phyloP scores from a whole-genome alignment of 2,888 invertebrate genomes.

The Melinaea menophilus region DNA sequence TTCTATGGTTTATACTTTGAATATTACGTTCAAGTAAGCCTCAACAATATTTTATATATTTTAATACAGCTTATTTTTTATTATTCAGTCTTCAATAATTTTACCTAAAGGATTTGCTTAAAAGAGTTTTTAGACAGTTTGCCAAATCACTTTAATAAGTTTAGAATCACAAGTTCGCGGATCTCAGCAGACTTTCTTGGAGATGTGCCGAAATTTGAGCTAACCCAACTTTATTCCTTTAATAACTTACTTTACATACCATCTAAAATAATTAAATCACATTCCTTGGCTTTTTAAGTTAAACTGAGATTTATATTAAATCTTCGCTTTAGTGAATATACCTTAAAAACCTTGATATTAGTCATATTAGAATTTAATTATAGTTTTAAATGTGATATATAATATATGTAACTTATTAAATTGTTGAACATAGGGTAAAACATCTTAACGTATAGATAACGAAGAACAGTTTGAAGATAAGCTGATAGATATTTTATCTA shows the following conservation, averaged over 20 bases:
- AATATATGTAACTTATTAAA: no score
- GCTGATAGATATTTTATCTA: no score
- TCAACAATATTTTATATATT: no score
- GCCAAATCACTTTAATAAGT: slow-evolving; percentile 71
- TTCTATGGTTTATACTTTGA: neutral
- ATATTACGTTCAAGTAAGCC: neutral
- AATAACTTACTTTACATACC: slow-evolving; percentile 50
- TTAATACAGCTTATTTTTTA: no score
- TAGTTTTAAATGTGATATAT: no score
- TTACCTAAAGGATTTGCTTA: slow-evolving; percentile 40
- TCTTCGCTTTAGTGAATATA: neutral
- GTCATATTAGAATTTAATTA: no score
- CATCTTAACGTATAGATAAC: no score
- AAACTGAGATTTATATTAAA: neutral
- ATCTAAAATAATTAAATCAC: slow-evolving; percentile 13
- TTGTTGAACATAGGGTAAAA: no score
- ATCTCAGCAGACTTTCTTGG: slow-evolving; percentile 66
- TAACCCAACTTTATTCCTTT: slow-evolving; percentile 56
- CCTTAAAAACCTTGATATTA: no score
- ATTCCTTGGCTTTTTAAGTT: neutral
- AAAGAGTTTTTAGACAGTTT: slow-evolving; percentile 60
- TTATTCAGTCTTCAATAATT: slow-evolving; percentile 13
- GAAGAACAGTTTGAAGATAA: no score
- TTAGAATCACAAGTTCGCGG: slow-evolving; percentile 51
- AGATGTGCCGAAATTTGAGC: slow-evolving; percentile 59